Conservation (phyloP, 2,797 vertebrate species). For the Sebastes minor region DNA sequence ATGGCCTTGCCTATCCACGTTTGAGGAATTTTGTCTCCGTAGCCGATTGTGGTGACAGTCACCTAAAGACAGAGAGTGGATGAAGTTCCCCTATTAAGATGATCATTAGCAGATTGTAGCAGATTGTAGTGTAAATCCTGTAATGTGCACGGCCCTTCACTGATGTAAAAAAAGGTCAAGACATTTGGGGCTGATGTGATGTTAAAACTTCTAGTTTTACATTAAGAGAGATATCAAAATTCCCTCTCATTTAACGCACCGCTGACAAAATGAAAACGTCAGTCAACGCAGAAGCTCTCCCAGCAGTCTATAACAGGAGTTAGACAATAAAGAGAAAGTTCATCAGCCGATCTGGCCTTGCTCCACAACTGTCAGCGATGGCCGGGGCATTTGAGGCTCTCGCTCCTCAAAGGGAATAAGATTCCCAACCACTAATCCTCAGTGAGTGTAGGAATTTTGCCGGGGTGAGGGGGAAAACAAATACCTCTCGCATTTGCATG, state of each 20-base stretch:
- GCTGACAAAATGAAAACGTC: slow-evolving; percentile 9
- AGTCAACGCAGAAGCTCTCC: not conserved
- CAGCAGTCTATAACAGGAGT: slow-evolving; percentile 37
- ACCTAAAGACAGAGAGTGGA: slow-evolving; percentile 77
- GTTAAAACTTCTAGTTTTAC: not conserved
- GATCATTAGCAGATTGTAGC: not conserved
- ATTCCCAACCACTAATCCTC: slow-evolving; percentile 77
- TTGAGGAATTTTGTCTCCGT: slow-evolving; percentile 93
- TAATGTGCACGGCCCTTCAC: not conserved
- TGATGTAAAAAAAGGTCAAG: not conserved
- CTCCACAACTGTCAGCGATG: slow-evolving; percentile 56
- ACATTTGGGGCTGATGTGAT: not conserved
- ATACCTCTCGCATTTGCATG: slow-evolving; percentile 77
- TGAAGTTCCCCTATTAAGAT: not conserved
- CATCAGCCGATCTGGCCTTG: slow-evolving; percentile 42
- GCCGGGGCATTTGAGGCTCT: slow-evolving; percentile 56
- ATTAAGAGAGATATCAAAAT: not conserved
- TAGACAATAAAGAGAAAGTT: slow-evolving; percentile 48
- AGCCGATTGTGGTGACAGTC: slow-evolving; percentile 91
- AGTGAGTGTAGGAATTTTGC: slow-evolving; percentile 73
- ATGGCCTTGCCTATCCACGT: slow-evolving; percentile 94
- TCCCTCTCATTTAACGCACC: not conserved
- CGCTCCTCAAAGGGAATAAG: slow-evolving; percentile 68
- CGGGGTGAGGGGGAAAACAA: slow-evolving; percentile 64
- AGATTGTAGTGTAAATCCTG: not conserved